Percentiles rank a stretch among this genome's conserved stretches.
phyloP scores from a whole-genome alignment of 2,797 vertebrate species.

The Peromyscus melanophrys region DNA sequence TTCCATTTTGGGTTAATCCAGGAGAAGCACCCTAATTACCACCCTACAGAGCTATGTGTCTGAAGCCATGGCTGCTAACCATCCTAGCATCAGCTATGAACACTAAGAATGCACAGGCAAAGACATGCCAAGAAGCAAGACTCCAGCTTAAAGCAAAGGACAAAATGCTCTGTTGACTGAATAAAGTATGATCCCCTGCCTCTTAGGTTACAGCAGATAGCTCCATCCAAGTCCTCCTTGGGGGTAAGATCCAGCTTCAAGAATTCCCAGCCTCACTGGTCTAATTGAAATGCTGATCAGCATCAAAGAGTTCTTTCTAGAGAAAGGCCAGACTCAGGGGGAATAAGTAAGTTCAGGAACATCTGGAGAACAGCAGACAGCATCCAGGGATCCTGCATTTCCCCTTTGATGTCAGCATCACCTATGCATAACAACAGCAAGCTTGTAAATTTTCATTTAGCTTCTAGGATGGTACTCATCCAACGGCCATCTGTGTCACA shows the following conservation, averaged over 20 bases:
- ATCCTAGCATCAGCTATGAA: not conserved
- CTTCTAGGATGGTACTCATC: constrained; percentile 40
- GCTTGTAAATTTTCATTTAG: constrained; percentile 67
- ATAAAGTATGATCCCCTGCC: not conserved
- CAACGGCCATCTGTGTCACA: constrained; percentile 65
- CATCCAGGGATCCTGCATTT: constrained; percentile 3
- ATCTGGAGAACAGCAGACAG: constrained; percentile 78
- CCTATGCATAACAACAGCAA: constrained; percentile 52
- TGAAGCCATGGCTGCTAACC: not conserved
- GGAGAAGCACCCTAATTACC: not conserved
- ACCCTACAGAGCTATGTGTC: constrained; percentile 7
- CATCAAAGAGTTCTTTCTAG: constrained; percentile 60
- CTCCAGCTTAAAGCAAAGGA: not conserved
- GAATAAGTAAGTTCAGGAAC: constrained; percentile 51
- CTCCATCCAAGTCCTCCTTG: not conserved
- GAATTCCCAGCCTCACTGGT: not conserved
- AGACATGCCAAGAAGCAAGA: constrained; percentile 15
- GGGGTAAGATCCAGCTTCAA: constrained; percentile 12
- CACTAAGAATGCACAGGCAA: not conserved
- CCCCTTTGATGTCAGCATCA: constrained; percentile 63
- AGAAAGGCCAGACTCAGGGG: constrained; percentile 43
- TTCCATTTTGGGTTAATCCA: not conserved
- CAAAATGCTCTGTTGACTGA: not conserved
- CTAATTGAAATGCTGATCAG: constrained; percentile 61
- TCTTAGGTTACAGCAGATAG: not conserved